Evolutionary conservation across 30 jellyfish, hydroid and myxozoan species (phyloP).

Genomic region (Hydractinia symbiolongicarpus): DNA sequence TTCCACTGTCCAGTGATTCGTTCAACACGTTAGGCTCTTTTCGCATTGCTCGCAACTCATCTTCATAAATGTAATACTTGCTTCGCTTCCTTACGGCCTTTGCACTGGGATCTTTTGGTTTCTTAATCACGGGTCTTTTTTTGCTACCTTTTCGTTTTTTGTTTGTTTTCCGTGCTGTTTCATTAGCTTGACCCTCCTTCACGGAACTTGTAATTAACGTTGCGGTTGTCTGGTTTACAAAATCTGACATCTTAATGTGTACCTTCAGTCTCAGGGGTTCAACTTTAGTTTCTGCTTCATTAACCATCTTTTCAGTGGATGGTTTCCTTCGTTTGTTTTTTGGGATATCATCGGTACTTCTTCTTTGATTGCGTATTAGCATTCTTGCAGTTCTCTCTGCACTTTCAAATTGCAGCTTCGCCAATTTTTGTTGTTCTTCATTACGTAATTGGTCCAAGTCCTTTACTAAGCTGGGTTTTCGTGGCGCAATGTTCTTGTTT

Average conservation of each 20-base stretch:
- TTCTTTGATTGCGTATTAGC: conserved; percentile 32
- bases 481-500: not conserved
- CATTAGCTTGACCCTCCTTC: not conserved
- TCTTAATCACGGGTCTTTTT: not conserved
- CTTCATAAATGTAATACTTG: conserved; percentile 38
- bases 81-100: conserved; percentile 15
- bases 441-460: conserved; percentile 7
- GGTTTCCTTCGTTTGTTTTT: conserved; percentile 11
- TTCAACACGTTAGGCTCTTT: conserved; percentile 7
- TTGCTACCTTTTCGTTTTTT: not conserved
- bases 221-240: conserved; percentile 4
- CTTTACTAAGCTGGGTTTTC: not conserved
- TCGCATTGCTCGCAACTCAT: conserved; percentile 25
- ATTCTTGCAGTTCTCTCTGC: conserved; percentile 39
- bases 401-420: conserved; percentile 10
- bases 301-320: conserved; percentile 4
- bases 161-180: not conserved
- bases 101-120: not conserved
- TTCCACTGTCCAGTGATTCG: conserved; percentile 7
- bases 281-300: not conserved
- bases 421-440: conserved; percentile 9
- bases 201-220: not conserved
- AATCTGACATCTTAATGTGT: conserved; percentile 22
- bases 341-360: not conserved
- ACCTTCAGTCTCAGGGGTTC: conserved; percentile 9